These are phyloP conservation scores for Diglossa cyanea DNA, from an alignment of 2,797 vertebrate species.

Conservation along the genomic window DNA sequence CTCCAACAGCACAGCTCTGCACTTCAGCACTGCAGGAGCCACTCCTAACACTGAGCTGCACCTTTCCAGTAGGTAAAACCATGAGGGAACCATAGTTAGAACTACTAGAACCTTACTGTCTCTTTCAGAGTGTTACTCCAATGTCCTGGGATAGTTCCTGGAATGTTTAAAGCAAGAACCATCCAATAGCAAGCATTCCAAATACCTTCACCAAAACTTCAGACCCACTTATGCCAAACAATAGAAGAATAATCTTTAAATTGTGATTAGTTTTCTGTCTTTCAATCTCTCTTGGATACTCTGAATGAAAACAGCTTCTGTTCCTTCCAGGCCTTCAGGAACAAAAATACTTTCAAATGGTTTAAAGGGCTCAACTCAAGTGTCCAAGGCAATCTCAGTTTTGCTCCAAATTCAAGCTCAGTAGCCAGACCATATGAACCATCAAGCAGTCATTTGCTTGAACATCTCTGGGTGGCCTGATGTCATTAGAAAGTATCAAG, in stretches of 20 bases:
- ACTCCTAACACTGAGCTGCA: background rate
- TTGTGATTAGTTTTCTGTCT: background rate
- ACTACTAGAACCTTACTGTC: background rate
- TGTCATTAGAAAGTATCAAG: background rate
- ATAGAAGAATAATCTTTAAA: background rate
- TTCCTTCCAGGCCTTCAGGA: background rate
- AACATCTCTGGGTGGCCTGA: background rate
- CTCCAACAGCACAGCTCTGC: background rate
- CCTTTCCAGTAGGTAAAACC: background rate
- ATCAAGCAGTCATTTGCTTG: background rate
- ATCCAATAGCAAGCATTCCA: background rate
- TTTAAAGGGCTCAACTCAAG: background rate
- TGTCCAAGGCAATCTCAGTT: background rate
- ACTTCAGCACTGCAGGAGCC: background rate
- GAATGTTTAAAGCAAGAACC: background rate
- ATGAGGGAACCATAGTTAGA: background rate
- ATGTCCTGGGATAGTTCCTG: background rate
- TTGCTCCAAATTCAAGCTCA: background rate
- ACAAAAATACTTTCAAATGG: background rate
- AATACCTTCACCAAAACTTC: background rate
- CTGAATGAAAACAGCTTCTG: background rate
- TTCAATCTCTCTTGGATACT: background rate
- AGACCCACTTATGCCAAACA: background rate
- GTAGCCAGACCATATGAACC: background rate
- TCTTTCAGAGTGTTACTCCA: background rate